A percentile compares a stretch with the other conserved stretches of the same genome.
Evolutionary conservation across 2,113 vertebrate species (phyloP).

Genomic region (Percina caprodes): DNA sequence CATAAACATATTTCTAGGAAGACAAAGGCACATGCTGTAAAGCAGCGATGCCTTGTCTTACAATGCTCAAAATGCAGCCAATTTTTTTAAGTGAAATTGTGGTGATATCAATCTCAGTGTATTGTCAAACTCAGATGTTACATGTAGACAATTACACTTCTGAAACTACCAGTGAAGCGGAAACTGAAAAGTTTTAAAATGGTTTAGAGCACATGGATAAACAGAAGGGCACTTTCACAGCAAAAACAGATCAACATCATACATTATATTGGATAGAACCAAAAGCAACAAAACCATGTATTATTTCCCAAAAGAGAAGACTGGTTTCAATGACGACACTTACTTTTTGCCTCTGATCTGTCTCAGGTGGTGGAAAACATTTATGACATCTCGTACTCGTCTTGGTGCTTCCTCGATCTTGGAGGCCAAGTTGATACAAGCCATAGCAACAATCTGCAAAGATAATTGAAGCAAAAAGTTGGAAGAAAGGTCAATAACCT

Average conservation of each 20-base stretch:
- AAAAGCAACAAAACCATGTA: slow-evolving; percentile 4
- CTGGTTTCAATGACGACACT: slow-evolving; percentile 64
- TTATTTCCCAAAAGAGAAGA: background rate
- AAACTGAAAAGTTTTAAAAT: slow-evolving; percentile 86
- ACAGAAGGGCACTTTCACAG: slow-evolving; percentile 80
- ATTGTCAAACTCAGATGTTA: slow-evolving; percentile 62
- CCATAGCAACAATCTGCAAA: slow-evolving; percentile 98
- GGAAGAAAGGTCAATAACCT: slow-evolving; percentile 33
- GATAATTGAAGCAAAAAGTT: slow-evolving; percentile 16
- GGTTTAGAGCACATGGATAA: slow-evolving; percentile 83
- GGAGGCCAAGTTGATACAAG: slow-evolving; percentile 97
- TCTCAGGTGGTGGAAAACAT: slow-evolving; percentile 95
- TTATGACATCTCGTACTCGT: slow-evolving; percentile 98
- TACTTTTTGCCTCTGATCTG: slow-evolving; percentile 98
- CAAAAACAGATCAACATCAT: slow-evolving; percentile 57
- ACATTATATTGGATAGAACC: slow-evolving; percentile 27
- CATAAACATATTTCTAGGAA: slow-evolving; percentile 76
- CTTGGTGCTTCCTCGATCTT: slow-evolving; percentile 99
- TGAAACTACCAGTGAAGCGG: slow-evolving; percentile 82
- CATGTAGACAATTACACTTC: slow-evolving; percentile 71
- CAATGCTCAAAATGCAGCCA: slow-evolving; percentile 30
- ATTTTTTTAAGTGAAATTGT: slow-evolving; percentile 25
- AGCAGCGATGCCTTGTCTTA: slow-evolving; percentile 57
- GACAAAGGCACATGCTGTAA: slow-evolving; percentile 67
- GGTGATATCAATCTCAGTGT: slow-evolving; percentile 44